These are phyloP conservation scores for Channa striata DNA, from an alignment of 2,797 vertebrate genomes.

Conservation along the genomic window DNA sequence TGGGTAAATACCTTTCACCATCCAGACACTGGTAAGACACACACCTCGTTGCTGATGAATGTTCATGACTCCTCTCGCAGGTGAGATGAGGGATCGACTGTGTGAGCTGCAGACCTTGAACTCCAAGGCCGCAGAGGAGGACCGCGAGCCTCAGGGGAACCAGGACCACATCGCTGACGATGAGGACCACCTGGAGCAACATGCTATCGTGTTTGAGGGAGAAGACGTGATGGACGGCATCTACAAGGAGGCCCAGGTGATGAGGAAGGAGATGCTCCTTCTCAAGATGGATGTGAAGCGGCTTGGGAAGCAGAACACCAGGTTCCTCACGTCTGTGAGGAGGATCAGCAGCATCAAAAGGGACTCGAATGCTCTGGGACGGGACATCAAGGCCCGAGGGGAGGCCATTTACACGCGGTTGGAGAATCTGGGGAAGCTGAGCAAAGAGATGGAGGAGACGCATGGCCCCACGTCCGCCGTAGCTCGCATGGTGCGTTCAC, in stretches of 20 bases:
- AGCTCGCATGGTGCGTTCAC: conserved; percentile 88
- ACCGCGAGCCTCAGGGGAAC: conserved; percentile 1
- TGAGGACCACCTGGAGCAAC: conserved; percentile 60
- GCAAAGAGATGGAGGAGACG: conserved; percentile 83
- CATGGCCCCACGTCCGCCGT: conserved; percentile 84
- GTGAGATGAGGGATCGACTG: conserved; percentile 94
- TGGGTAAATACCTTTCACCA: neutral
- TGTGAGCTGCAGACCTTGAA: conserved; percentile 83
- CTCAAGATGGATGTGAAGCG: conserved; percentile 89
- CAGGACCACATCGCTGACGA: conserved; percentile 24
- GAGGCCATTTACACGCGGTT: conserved; percentile 90
- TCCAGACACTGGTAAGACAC: neutral
- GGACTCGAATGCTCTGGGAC: conserved; percentile 92
- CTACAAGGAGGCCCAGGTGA: conserved; percentile 88
- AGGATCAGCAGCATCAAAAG: conserved; percentile 98
- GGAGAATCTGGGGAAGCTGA: conserved; percentile 83
- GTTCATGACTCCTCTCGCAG: conserved; percentile 68
- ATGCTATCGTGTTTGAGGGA: conserved; percentile 86
- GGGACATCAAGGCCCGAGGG: conserved; percentile 91
- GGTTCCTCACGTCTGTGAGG: conserved; percentile 96
- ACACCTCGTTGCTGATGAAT: neutral
- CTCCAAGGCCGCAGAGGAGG: conserved; percentile 41
- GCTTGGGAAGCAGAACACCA: conserved; percentile 92
- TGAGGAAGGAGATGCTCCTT: conserved; percentile 89
- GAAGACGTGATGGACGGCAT: conserved; percentile 88